Percentiles rank a stretch among this genome's conserved stretches.
phyloP scores from a whole-genome alignment of 2,888 invertebrate genomes.

The Meloe dianella region DNA sequence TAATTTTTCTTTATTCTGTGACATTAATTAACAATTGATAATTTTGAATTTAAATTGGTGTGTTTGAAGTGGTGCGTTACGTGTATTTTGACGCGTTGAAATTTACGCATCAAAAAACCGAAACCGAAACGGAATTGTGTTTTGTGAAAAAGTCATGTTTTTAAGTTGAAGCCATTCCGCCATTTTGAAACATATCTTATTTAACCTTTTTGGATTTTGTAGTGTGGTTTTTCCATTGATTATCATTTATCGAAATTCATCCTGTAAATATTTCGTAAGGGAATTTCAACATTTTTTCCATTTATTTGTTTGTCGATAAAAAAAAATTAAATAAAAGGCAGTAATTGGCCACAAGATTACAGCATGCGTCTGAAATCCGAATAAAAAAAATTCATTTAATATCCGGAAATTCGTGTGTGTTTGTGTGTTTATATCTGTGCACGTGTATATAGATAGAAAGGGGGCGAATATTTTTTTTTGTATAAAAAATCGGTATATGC shows the following conservation, averaged over 20 bases:
- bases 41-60: background rate
- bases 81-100: background rate
- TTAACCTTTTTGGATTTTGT: constrained; percentile 55
- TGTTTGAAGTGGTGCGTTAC: background rate
- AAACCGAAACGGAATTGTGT: background rate
- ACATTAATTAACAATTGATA: constrained; percentile 48
- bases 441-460: constrained; percentile 23
- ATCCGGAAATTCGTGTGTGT: background rate
- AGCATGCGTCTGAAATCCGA: constrained; percentile 3
- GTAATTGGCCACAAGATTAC: background rate
- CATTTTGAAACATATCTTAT: constrained; percentile 60
- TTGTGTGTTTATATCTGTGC: background rate
- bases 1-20: constrained; percentile 55
- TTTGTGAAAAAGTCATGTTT: constrained; percentile 55
- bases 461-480: constrained; percentile 42
- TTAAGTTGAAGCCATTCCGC: constrained; percentile 58
- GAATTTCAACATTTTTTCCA: background rate
- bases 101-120: background rate
- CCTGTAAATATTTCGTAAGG: background rate
- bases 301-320: background rate
- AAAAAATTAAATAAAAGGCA: no score
- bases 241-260: background rate
- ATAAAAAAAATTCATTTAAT: background rate
- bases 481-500: constrained; percentile 34
- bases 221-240: background rate